Evolutionary conservation across 2,888 invertebrate species (phyloP).

Genomic region (Eupithecia inturbata): DNA sequence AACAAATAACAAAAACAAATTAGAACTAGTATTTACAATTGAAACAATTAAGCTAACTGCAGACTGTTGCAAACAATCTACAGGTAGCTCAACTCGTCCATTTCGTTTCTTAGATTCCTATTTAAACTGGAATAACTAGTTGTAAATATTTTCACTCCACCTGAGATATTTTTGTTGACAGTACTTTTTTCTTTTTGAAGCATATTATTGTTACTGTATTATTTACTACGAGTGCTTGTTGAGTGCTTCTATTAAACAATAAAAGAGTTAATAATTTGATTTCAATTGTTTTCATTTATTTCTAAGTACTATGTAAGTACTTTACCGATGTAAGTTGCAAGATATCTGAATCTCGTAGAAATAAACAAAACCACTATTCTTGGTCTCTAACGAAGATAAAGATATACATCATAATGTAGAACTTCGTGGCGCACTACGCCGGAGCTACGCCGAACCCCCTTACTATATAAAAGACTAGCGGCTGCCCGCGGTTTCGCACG

Average conservation of each 20-base stretch:
- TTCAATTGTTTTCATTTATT: constrained; percentile 11
- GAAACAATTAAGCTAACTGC: too few species aligned
- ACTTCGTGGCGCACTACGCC: not conserved
- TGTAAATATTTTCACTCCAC: constrained; percentile 6
- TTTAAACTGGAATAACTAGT: not conserved
- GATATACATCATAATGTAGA: not conserved
- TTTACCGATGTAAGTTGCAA: not conserved
- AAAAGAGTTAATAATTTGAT: constrained; percentile 40
- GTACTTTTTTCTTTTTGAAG: not conserved
- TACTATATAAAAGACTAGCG: too few species aligned
- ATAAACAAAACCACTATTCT: too few species aligned
- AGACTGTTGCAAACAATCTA: too few species aligned
- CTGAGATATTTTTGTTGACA: not conserved
- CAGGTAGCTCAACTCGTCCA: too few species aligned
- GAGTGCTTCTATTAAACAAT: too few species aligned
- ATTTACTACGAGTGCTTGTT: constrained; percentile 11
- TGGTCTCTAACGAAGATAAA: too few species aligned
- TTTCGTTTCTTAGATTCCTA: not conserved
- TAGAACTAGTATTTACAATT: too few species aligned
- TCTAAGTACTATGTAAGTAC: not conserved
- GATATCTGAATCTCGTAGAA: not conserved
- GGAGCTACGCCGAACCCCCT: too few species aligned
- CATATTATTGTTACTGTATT: not conserved
- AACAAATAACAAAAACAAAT: too few species aligned
- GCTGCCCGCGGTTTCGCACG: too few species aligned